A percentile compares a stretch with the other conserved stretches of the same genome.
Conservation (phyloP, 2,797 vertebrate genomes). For the Anguilla megastoma region DNA sequence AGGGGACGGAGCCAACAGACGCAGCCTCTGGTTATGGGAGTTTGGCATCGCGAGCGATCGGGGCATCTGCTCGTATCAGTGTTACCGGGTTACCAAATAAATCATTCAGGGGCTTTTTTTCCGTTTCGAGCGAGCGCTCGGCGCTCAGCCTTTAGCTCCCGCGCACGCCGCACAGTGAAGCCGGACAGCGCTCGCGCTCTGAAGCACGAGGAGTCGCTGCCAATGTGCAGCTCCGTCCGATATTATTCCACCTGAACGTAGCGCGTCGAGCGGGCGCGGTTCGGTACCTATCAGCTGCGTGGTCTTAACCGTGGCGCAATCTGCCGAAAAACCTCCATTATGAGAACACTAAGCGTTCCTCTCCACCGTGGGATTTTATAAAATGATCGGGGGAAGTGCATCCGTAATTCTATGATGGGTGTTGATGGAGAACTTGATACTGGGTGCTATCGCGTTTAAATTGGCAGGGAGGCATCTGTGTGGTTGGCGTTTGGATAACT, state of each 20-base stretch:
- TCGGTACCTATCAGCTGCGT: background rate
- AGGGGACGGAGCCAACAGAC: background rate
- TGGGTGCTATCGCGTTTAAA: background rate
- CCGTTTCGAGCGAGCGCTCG: background rate
- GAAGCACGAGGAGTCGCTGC: background rate
- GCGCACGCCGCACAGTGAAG: background rate
- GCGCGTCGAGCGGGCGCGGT: background rate
- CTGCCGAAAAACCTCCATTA: background rate
- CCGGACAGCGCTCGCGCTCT: background rate
- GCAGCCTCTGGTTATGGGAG: background rate
- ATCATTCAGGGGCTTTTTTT: background rate
- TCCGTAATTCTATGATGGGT: background rate
- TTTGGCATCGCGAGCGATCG: background rate
- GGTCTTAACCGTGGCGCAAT: background rate
- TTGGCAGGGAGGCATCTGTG: background rate
- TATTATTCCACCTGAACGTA: background rate
- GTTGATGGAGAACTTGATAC: background rate
- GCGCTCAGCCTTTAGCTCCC: background rate
- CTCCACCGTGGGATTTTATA: background rate
- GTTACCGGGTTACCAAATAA: background rate
- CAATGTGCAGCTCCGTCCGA: background rate
- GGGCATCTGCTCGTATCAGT: constrained; percentile 17
- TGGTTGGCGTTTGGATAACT: background rate
- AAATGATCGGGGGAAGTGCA: background rate
- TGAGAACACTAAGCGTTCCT: background rate